Base-by-base conservation (phyloP, 2,797 vertebrate genomes). In the Bradypodion ventrale region DNA sequence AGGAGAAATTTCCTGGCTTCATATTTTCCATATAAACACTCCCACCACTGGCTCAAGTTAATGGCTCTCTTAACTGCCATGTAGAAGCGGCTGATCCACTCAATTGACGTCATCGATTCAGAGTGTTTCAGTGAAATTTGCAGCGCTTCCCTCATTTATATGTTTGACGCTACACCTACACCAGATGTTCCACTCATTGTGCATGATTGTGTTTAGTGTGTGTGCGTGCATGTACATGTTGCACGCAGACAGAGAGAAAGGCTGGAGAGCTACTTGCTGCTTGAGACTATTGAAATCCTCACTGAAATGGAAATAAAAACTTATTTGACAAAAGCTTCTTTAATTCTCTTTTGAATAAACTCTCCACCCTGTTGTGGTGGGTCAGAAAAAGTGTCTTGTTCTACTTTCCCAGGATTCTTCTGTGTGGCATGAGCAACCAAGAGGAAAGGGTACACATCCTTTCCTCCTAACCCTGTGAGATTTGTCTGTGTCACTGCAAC, bases 11-110 rank as follows among this genome's bases (percentile, higher is more conserved):
- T 96, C 95, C 95, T 96, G 95, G 88, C 90, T 86, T 96, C 94
- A 95, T 87, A 96, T 96, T 96, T 96, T 96, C 96, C 95, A 93
- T 93, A 95, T 94, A 95, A 96, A 96, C 93, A 95, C 83, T 84
- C 80, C 78, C 44, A 84, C 83, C 87, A 42, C 90, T 94, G 93
- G 90, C 88, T 94, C 83, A 68, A 92, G 91, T 94, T 96, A 93
- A 95, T 92, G 89, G 90, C 85, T 91, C 94, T 92, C 93, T 87
- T 85, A 84, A 93, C 92, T 94, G 84, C 91, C 32, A 88, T 0
- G 40, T 89, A 88, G 89, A 93, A 94, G 93, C 93, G 89, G 92
- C 89, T 63, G 90, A 93, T 93, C 93, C 88, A 89, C 91, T 94
- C 93, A 88, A 96, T 93, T 96, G 95, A 96, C 95, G 95, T 96